phyloP scores from a whole-genome alignment of 2,113 vertebrate genomes.

The Etia nguti region DNA sequence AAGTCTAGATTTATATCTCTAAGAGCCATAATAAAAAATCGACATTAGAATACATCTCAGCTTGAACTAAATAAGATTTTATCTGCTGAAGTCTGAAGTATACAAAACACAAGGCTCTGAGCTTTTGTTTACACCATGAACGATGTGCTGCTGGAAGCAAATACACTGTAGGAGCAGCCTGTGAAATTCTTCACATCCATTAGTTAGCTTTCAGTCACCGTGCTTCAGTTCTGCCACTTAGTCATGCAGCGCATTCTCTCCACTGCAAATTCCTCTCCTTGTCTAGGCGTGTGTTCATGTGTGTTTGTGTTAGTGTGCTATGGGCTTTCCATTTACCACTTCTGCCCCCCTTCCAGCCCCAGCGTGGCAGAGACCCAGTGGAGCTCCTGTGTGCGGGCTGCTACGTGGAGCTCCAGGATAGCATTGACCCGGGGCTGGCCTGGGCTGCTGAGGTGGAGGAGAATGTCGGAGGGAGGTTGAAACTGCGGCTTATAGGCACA shows the following conservation, averaged over 20 bases:
- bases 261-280: conserved; percentile 25
- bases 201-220: conserved; percentile 11
- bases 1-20: background rate
- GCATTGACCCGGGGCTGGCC: conserved; percentile 70
- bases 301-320: background rate
- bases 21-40: background rate
- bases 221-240: conserved; percentile 32
- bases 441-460: conserved; percentile 90
- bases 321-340: background rate
- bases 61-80: background rate
- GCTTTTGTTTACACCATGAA: conserved; percentile 20
- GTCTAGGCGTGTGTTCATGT: conserved; percentile 11
- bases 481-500: conserved; percentile 82
- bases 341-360: conserved; percentile 72
- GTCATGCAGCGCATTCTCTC: conserved; percentile 24
- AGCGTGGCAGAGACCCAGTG: conserved; percentile 87
- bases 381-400: conserved; percentile 88
- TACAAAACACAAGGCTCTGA: background rate
- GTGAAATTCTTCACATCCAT: conserved; percentile 36
- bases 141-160: background rate
- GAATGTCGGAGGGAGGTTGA: conserved; percentile 88
- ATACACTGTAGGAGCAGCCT: background rate
- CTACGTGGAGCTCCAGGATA: conserved; percentile 85
- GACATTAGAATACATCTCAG: background rate
- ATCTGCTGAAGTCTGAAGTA: background rate